These are phyloP conservation scores for Eulemur macaco DNA, from an alignment of 2,113 vertebrate species.

Conservation along the genomic window DNA sequence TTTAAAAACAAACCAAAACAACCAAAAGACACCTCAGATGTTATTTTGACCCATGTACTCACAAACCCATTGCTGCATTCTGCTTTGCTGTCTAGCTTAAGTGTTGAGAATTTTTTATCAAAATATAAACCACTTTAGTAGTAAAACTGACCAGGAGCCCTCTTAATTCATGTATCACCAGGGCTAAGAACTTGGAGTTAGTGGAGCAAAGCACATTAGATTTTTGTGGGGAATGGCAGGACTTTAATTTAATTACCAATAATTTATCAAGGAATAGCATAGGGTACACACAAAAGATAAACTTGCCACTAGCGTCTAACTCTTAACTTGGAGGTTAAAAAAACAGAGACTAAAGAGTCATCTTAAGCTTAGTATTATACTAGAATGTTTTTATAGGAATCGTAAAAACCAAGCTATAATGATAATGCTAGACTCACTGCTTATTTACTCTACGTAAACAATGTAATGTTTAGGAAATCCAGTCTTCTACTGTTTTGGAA, in stretches of 20 bases:
- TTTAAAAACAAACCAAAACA: neutral
- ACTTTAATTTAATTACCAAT: slow-evolving; percentile 22
- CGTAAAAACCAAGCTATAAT: slow-evolving; percentile 41
- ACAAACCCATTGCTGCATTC: neutral
- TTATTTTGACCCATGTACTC: neutral
- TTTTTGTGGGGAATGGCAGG: neutral
- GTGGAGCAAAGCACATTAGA: slow-evolving; percentile 18
- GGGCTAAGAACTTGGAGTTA: slow-evolving; percentile 32
- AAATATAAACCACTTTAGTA: slow-evolving; percentile 42
- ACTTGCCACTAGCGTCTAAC: slow-evolving; percentile 25
- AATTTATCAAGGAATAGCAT: neutral
- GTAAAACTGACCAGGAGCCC: neutral
- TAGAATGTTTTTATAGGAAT: slow-evolving; percentile 51
- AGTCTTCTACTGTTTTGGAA: slow-evolving; percentile 21
- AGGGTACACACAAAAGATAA: slow-evolving; percentile 12
- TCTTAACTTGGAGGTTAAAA: slow-evolving; percentile 37
- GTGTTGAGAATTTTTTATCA: slow-evolving; percentile 19
- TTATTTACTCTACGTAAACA: slow-evolving; percentile 57
- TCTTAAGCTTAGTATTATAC: neutral
- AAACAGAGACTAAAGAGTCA: slow-evolving; percentile 33
- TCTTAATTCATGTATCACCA: slow-evolving; percentile 32
- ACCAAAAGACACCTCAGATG: neutral
- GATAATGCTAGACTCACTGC: slow-evolving; percentile 26
- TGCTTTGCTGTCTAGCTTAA: neutral
- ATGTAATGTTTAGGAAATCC: slow-evolving; percentile 30